Conservation (phyloP, 2,888 invertebrate genomes). For the Lobophora halterata region DNA sequence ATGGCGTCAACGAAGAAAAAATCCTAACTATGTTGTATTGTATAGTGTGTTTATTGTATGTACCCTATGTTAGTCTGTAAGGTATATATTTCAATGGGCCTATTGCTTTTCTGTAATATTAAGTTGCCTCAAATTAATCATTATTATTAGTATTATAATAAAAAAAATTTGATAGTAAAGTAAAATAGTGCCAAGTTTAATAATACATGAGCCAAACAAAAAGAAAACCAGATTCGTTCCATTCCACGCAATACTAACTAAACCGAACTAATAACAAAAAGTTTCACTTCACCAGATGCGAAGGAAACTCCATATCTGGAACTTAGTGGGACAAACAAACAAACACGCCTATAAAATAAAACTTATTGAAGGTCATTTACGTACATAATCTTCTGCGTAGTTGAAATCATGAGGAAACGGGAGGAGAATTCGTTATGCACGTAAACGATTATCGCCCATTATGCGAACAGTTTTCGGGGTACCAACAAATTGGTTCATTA, state of each 20-base stretch:
- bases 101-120: too few species aligned
- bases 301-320: constrained; percentile 28
- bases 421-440: constrained; percentile 12
- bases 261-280: constrained; percentile 29
- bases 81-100: too few species aligned
- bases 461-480: background rate
- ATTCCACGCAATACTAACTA: constrained; percentile 2
- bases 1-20: too few species aligned
- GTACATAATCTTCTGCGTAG: constrained; percentile 13
- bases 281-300: constrained; percentile 34
- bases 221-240: background rate
- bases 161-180: too few species aligned
- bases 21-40: too few species aligned
- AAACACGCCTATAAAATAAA: constrained; percentile 35
- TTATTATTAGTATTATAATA: too few species aligned
- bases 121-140: too few species aligned
- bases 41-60: too few species aligned
- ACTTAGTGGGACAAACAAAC: constrained; percentile 33
- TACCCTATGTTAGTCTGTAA: too few species aligned
- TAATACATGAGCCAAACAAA: too few species aligned
- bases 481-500: constrained; percentile 3
- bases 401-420: constrained; percentile 4
- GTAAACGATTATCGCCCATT: constrained; percentile 22
- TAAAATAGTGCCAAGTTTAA: too few species aligned
- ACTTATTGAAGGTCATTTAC: constrained; percentile 32